A percentile compares a stretch with the other conserved stretches of the same genome.
Evolutionary conservation across 2,797 vertebrate genomes (phyloP).

Genomic region (Sphaeramia orbicularis): DNA sequence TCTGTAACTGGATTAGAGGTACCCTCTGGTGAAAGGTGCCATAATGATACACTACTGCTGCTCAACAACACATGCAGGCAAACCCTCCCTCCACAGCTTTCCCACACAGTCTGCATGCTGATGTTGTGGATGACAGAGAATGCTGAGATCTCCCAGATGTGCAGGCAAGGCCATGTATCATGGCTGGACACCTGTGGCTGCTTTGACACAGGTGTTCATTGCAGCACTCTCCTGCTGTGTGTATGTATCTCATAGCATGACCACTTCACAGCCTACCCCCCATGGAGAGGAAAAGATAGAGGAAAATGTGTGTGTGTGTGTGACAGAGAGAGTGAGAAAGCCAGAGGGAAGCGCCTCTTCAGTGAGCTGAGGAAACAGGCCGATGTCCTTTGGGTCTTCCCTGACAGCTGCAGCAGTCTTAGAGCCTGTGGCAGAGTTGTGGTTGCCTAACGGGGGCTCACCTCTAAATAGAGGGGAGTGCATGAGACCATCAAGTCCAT

Average conservation of each 20-base stretch:
- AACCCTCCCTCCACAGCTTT: constrained; percentile 26
- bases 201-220: constrained; percentile 53
- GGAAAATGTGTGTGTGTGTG: constrained; percentile 7
- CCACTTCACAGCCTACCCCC: constrained; percentile 38
- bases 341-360: constrained; percentile 43
- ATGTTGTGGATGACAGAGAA: constrained; percentile 23
- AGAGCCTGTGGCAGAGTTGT: constrained; percentile 49
- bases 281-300: constrained; percentile 5
- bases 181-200: constrained; percentile 38
- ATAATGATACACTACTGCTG: constrained; percentile 58
- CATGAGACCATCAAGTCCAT: constrained; percentile 54
- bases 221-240: constrained; percentile 20
- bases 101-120: constrained; percentile 25
- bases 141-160: constrained; percentile 44
- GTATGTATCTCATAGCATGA: constrained; percentile 15
- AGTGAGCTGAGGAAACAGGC: constrained; percentile 45
- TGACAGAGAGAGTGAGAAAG: constrained; percentile 18
- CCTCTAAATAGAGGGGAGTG: constrained; percentile 46
- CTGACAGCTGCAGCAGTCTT: constrained; percentile 73
- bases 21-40: constrained; percentile 71
- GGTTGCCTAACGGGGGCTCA: constrained; percentile 47
- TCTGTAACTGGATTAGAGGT: constrained; percentile 75
- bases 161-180: constrained; percentile 4
- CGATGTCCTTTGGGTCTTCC: constrained; percentile 48
- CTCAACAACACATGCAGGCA: constrained; percentile 38